Evolutionary conservation across 2,113 vertebrate species (phyloP).

Genomic region (Thunnus maccoyii): DNA sequence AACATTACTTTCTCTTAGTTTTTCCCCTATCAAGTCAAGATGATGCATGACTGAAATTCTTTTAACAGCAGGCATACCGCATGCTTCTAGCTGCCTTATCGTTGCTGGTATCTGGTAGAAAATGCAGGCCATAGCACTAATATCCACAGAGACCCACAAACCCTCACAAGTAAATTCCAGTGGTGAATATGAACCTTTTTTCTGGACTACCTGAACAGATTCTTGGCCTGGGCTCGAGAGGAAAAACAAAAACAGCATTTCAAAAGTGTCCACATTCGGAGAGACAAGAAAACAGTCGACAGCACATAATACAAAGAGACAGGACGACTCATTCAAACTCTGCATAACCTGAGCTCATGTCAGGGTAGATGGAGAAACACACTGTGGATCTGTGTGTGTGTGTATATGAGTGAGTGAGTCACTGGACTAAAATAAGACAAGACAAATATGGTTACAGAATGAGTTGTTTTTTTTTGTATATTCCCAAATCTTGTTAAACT

Average conservation of each 20-base stretch:
- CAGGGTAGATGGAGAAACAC: constrained; percentile 21
- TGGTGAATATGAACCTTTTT: constrained; percentile 13
- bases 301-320: constrained; percentile 49
- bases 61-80: constrained; percentile 9
- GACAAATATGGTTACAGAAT: constrained; percentile 3
- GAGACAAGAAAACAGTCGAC: constrained; percentile 15
- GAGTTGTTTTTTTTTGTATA: background rate
- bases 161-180: background rate
- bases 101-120: background rate
- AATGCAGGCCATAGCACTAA: background rate
- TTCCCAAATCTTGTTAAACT: background rate
- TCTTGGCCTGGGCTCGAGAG: background rate
- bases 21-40: background rate
- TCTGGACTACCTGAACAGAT: background rate
- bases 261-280: background rate
- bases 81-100: background rate
- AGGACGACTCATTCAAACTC: constrained; percentile 57
- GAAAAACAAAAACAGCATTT: constrained; percentile 19
- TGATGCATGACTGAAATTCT: constrained; percentile 16
- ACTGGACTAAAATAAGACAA: constrained; percentile 37
- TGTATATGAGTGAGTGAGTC: constrained; percentile 19
- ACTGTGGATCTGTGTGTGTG: constrained; percentile 7
- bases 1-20: constrained; percentile 19
- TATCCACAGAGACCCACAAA: background rate
- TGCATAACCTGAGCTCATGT: constrained; percentile 35